These are phyloP conservation scores for Tetranychus truncatus DNA, from an alignment of 2,888 invertebrate genomes.

Conservation along the genomic window DNA sequence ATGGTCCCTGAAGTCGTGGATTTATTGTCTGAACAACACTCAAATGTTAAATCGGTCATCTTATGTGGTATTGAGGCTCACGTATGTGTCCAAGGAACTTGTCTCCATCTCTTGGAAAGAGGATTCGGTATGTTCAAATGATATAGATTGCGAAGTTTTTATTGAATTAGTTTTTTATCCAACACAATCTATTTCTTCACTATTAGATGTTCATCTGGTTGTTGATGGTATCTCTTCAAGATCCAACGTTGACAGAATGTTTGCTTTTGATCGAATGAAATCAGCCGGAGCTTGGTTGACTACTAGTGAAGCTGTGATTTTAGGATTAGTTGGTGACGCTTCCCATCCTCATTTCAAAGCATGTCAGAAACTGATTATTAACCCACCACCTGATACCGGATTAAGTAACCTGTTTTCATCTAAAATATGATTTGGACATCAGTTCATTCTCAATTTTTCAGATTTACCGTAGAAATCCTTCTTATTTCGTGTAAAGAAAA, in stretches of 20 bases:
- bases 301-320: conserved; percentile 40
- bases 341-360: conserved; percentile 41
- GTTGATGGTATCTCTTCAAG: conserved; percentile 41
- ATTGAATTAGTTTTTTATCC: conserved; percentile 27
- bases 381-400: conserved; percentile 38
- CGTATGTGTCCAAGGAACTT: conserved; percentile 43
- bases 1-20: conserved; percentile 36
- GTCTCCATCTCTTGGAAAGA: conserved; percentile 37
- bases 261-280: conserved; percentile 38
- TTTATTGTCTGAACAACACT: conserved; percentile 30
- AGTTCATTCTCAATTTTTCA: too few relatives aligned
- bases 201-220: conserved; percentile 29
- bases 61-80: conserved; percentile 41
- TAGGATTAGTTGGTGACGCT: conserved; percentile 39
- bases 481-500: too few relatives aligned
- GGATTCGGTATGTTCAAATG: conserved; percentile 39
- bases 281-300: conserved; percentile 40
- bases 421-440: background rate
- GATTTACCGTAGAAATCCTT: too few relatives aligned
- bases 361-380: conserved; percentile 39
- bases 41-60: conserved; percentile 28
- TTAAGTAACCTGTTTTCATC: conserved; percentile 27
- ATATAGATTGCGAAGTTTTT: conserved; percentile 41
- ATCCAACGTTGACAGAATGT: conserved; percentile 35
- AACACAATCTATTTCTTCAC: background rate